Evolutionary conservation across 2,888 invertebrate genomes (phyloP).

Genomic region (Maniola hyperantus): DNA sequence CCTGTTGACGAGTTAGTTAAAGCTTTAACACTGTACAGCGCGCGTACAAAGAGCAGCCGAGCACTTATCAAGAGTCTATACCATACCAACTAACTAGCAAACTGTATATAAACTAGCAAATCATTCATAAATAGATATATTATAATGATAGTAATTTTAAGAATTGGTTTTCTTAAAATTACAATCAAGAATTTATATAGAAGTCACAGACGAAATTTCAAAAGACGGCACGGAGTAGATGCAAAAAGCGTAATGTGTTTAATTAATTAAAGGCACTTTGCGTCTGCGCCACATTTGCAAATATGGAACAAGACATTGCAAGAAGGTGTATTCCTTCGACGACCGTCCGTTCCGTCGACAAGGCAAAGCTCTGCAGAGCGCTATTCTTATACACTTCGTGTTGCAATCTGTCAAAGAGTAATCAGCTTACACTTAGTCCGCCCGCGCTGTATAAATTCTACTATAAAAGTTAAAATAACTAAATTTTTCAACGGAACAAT

Average conservation of each 20-base stretch:
- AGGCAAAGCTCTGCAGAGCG: neutral
- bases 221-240: neutral
- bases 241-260: neutral
- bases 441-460: no score
- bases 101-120: no score
- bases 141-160: neutral
- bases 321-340: no score
- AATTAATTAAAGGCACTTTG: neutral
- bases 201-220: no score
- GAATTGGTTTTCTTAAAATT: no score
- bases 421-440: no score
- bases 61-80: neutral
- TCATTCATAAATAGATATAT: neutral
- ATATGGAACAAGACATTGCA: neutral
- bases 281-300: neutral
- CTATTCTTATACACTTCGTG: no score
- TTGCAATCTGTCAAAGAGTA: no score
- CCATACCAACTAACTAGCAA: constrained; percentile 33
- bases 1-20: constrained; percentile 78
- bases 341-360: neutral
- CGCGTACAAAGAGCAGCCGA: constrained; percentile 57
- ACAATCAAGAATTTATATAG: no score
- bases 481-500: neutral
- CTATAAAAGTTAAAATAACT: neutral
- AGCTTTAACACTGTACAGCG: constrained; percentile 59